Percentiles rank a stretch among this genome's conserved stretches.
Conservation (phyloP, 2,113 vertebrate species). For the Edolisoma coerulescens region DNA sequence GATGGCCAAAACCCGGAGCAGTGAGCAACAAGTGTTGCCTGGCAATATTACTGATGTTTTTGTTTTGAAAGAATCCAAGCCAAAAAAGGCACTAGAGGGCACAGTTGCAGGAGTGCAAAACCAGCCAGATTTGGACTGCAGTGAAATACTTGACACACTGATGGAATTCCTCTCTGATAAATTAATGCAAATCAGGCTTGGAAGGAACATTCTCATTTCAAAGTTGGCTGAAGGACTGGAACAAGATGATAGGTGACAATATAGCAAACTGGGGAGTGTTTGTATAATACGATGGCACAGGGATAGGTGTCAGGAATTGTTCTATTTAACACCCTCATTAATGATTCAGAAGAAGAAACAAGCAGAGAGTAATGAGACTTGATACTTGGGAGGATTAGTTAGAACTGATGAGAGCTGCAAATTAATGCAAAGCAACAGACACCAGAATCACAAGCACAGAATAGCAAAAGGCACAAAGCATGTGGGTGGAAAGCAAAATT, state of each 20-base stretch:
- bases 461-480: background rate
- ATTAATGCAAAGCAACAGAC: background rate
- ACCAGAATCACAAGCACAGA: background rate
- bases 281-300: background rate
- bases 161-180: background rate
- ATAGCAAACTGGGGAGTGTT: background rate
- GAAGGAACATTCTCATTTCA: background rate
- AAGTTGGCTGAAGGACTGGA: background rate
- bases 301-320: background rate
- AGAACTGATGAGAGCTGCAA: background rate
- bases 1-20: background rate
- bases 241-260: background rate
- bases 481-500: accelerated
- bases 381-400: background rate
- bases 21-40: background rate
- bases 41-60: background rate
- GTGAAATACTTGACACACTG: background rate
- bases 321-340: background rate
- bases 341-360: background rate
- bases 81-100: background rate
- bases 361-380: background rate
- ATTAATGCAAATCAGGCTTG: background rate
- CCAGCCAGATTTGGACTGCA: background rate
- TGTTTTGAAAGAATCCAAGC: background rate
- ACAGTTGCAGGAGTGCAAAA: background rate